Base-by-base conservation (phyloP, 2,113 vertebrate genomes). In the Rhinolophus ferrumequinum region DNA sequence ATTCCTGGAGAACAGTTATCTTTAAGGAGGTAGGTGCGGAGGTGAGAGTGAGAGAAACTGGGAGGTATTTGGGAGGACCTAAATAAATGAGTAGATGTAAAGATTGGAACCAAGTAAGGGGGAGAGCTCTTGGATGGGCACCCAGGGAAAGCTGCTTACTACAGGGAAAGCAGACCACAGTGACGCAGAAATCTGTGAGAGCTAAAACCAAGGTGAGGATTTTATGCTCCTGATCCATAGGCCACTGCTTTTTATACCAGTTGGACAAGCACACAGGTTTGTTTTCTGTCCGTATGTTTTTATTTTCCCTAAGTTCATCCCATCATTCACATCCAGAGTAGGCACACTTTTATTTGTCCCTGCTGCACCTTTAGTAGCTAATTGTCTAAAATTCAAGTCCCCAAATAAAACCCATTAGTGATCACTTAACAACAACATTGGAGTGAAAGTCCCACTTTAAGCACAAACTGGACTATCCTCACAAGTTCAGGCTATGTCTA, bases 351-450 rank as follows among this genome's bases (percentile, higher is more conserved):
- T 56, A 66, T 35, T 66, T 93, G 38, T 66, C 26, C 52, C 60
- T 66, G 38, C 8, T 50, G 15, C n/a, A 67, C 19, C 52, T 81
- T 75, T 84, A 50, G 15, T 66, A 90, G 50, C 41, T 44, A 38
- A 7, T 38, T 52, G 24, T 77, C n/a, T 88, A 85, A 93, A 93
- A 87, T 88, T 87, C 47, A 79, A 89, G 73, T 82, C 70, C 54
- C 47, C 47, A 56, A 76, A 44, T 50, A 58, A 91, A 90, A 85
- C 50, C 56, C 38, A 24, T 44, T 67, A 83, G 30, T 79, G 69
- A 72, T 54, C 60, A 44, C 90, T 87, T 90, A 58, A 88, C 67
- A 72, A 56, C 18, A 88, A 47, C 70, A 56, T 24, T 35, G 44
- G 35, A 90, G 38, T 93, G 33, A 16, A 81, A 81, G 35, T 85